A percentile compares a stretch with the other conserved stretches of the same genome.
Evolutionary conservation across 2,113 vertebrate species (phyloP).

Genomic region (Caloenas nicobarica): DNA sequence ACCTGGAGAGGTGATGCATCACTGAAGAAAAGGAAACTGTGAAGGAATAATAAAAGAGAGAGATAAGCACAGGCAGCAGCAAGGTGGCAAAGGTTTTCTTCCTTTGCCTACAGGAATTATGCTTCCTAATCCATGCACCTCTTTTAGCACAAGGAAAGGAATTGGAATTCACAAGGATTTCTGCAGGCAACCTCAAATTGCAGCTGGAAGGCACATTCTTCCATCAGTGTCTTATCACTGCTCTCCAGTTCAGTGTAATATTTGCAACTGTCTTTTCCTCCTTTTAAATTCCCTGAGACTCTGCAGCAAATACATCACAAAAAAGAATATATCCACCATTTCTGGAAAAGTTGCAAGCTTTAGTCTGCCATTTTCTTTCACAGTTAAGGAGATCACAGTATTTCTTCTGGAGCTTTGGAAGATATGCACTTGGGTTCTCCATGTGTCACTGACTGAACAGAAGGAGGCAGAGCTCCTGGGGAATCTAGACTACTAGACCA

Average conservation of each 20-base stretch:
- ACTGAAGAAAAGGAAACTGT: slow-evolving; percentile 9
- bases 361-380: not conserved
- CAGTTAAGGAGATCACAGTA: not conserved
- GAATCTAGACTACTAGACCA: not conserved
- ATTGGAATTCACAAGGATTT: slow-evolving; percentile 6
- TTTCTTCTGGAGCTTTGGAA: not conserved
- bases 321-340: not conserved
- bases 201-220: slow-evolving; percentile 4
- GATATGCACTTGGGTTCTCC: not conserved
- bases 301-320: not conserved
- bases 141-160: not conserved
- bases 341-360: not conserved
- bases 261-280: not conserved
- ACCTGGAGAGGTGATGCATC: slow-evolving; percentile 18
- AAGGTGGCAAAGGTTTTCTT: not conserved
- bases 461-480: not conserved
- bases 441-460: not conserved
- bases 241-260: not conserved
- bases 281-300: not conserved
- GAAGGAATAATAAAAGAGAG: not conserved
- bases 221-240: slow-evolving; percentile 14
- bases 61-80: not conserved
- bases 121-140: not conserved
- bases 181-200: not conserved
- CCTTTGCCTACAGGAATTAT: not conserved